Base-by-base conservation (phyloP, 2,888 invertebrate species). In the Drosophila siamana region DNA sequence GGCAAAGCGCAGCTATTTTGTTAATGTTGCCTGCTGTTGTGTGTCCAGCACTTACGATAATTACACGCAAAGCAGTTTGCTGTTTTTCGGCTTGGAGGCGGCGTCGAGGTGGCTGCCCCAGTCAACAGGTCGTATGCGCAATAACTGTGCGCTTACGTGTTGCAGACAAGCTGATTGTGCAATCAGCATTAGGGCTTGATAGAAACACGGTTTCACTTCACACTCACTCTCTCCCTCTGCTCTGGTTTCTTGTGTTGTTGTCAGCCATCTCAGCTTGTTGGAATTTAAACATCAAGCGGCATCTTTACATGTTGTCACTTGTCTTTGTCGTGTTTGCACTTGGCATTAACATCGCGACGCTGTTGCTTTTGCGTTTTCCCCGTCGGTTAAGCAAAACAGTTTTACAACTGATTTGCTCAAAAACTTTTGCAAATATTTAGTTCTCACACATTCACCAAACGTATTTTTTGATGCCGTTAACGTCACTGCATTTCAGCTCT, bases 281-380 rank as follows among this genome's bases (percentile, higher is more conserved):
- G 72, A 79, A 77, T 74, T 81, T 71, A 65, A 74, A 69, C 87
- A 75, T 73, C 86, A 85, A 70, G 82, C 69, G 68, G 61, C 69
- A 85, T 82, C 86, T 74, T 79, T 69, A 60, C 69, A 63, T 82
- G 83, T 80, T 82, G 78, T 70, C 80, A 65, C 76, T 67, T 85
- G 86, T 82, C 86, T 60, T 69, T 82, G 77, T 80, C 86, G 67
- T 82, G 88, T 85, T 85, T 71, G 75, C 80, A 82, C 66, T 85
- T 82, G 80, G 68, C 86, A 69, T 87, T 82, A 73, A 87, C 59
- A 61, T 44, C 71, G 62, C 28, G 19, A 33, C 24, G 33, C 19
- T 56, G 24, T 1, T n/a, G n/a, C n/a, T n/a, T 33, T 33, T 33
- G 30, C 30, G 26, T 63, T 60, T 55, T 60, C 33, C 40, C 43